Conservation (phyloP, 1,140 invertebrate species). For the Aleiodes sp. region DNA sequence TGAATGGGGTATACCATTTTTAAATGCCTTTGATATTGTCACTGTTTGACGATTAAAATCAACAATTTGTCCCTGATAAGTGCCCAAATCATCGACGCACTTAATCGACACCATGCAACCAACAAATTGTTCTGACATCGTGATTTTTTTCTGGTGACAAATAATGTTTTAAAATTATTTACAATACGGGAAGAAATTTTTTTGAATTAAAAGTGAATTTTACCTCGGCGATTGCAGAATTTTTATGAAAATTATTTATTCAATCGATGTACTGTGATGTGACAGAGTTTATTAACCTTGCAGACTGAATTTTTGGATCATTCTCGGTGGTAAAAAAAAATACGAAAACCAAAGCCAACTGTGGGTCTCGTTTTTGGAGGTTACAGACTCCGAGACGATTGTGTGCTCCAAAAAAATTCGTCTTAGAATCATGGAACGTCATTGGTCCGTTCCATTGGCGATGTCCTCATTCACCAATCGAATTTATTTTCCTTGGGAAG, state of each 20-base stretch:
- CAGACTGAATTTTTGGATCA: not conserved
- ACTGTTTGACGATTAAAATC: constrained; percentile 77
- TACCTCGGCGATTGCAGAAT: too few relatives aligned
- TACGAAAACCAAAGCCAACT: too few relatives aligned
- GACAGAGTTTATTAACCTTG: too few relatives aligned
- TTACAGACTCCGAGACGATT: too few relatives aligned
- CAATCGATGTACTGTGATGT: too few relatives aligned
- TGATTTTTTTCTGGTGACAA: constrained; percentile 18
- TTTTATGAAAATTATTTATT: too few relatives aligned
- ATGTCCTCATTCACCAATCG: too few relatives aligned
- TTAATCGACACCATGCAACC: constrained; percentile 83
- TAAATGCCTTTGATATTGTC: constrained; percentile 80
- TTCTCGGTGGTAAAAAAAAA: not conserved
- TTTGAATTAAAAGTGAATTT: too few relatives aligned
- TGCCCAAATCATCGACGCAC: constrained; percentile 74
- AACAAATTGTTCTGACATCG: constrained; percentile 74
- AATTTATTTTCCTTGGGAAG: too few relatives aligned
- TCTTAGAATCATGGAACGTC: too few relatives aligned
- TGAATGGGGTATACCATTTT: constrained; percentile 79
- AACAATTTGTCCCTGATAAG: constrained; percentile 82
- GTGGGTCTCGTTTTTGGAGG: not conserved
- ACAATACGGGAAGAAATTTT: not conserved
- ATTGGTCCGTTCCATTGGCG: too few relatives aligned
- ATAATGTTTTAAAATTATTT: not conserved
- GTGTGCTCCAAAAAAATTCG: too few relatives aligned